These are phyloP conservation scores for Zoanthus sansibaricus DNA, from an alignment of 92 coral and sea anemone genomes.

Conservation along the genomic window DNA sequence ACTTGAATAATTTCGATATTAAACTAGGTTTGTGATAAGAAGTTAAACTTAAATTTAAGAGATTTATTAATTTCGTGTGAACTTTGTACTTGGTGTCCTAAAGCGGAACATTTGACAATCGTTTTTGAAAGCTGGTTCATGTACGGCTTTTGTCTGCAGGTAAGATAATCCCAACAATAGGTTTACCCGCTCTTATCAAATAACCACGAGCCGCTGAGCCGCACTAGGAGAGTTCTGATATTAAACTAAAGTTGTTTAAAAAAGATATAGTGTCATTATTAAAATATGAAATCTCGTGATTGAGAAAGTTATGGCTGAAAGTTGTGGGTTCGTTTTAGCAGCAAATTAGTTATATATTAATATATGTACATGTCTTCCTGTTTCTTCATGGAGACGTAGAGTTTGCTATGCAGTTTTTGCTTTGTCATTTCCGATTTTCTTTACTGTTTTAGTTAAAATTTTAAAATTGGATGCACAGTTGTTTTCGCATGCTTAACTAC, in stretches of 20 bases:
- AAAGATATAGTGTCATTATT: not conserved
- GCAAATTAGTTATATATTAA: too few species aligned
- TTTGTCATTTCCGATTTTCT: too few species aligned
- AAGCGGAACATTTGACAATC: not conserved
- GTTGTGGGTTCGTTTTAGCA: too few species aligned
- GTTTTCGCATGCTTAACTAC: too few species aligned
- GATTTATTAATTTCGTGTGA: not conserved
- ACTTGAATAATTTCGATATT: not conserved
- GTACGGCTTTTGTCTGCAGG: conserved; percentile 6
- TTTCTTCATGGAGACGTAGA: not conserved
- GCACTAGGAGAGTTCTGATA: not conserved
- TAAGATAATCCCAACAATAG: conserved; percentile 14
- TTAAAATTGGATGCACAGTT: too few species aligned
- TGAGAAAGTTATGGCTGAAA: not conserved
- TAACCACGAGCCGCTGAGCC: not conserved
- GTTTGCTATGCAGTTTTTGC: too few species aligned
- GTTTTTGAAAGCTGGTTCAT: not conserved
- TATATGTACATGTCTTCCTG: too few species aligned
- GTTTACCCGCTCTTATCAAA: not conserved
- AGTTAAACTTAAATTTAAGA: not conserved
- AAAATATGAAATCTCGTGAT: not conserved
- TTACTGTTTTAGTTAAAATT: too few species aligned
- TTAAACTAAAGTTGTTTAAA: not conserved
- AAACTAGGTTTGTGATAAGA: not conserved
- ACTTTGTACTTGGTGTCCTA: not conserved